Base-by-base conservation (phyloP, 2,888 invertebrate genomes). In the Cephus spinipes region DNA sequence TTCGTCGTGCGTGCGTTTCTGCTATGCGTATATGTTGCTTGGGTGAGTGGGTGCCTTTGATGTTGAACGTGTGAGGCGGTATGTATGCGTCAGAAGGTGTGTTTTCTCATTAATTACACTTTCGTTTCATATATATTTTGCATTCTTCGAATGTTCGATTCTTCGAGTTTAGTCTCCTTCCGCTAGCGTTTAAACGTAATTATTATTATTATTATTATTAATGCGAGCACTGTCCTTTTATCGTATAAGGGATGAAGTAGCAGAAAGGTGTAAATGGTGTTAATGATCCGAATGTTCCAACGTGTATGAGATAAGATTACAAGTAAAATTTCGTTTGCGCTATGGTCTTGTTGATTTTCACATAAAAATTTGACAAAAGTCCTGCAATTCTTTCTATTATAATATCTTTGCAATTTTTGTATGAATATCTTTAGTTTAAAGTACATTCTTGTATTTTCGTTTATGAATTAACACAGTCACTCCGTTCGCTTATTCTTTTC, bases 221-320 rank as follows among this genome's bases (percentile, higher is more conserved):
- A 40, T 23, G 23, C 9, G 9, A 23, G 55, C 55, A 23, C 55
- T 55, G 55, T 74, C 33, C 34, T n/a, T 68, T 68, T 73, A 15
- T 73, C 15, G 30, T 35, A 11, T 31, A 23, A 74, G 73, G 68
- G 78, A 83, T 79, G 80, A 79, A 80, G 78, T 76, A 79, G 85
- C 82, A 83, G 79, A 84, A 85, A 84, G 82, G 84, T 83, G 81
- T 83, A 85, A 84, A 84, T 85, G 85, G 85, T 81, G 83, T 85
- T 81, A 77, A 76, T 55, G 55, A 75, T 80, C 23, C 55, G 55
- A 55, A 15, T 55, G 6, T 55, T 55, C 23, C 55, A 55, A 55
- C 15, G 55, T 55, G 23, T 55, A 23, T n/a, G n/a, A 23, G 55
- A 55, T 23, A 55, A 55, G 9, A 6, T 55, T 23, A 79, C 74